A percentile compares a stretch with the other conserved stretches of the same genome.
Evolutionary conservation across 2,888 invertebrate genomes (phyloP).

Genomic region (Lobophora halterata): DNA sequence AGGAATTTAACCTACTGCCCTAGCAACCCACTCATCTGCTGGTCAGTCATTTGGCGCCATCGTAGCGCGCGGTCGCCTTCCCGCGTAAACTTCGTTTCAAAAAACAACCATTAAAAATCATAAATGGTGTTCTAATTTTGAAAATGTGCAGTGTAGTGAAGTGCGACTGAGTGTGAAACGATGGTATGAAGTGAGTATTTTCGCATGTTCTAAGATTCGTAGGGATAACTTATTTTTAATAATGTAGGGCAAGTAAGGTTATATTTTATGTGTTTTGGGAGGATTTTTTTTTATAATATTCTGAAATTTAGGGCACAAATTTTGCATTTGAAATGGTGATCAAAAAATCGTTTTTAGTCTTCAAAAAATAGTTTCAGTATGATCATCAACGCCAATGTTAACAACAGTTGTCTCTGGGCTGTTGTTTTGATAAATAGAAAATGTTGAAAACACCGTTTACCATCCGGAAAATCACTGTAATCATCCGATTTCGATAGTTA

Average conservation of each 20-base stretch:
- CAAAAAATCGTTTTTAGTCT: too few relatives aligned
- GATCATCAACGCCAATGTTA: too few relatives aligned
- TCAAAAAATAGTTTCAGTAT: too few relatives aligned
- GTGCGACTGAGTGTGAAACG: conserved; percentile 39
- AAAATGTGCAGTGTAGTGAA: conserved; percentile 34
- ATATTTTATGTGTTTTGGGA: conserved; percentile 8
- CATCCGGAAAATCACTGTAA: too few relatives aligned
- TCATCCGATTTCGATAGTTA: too few relatives aligned
- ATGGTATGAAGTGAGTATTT: conserved; percentile 24
- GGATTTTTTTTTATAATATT: too few relatives aligned
- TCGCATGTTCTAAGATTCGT: background rate
- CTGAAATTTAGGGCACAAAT: too few relatives aligned
- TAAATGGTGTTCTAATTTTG: conserved; percentile 35
- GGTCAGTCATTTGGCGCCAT: conserved; percentile 68
- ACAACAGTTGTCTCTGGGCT: too few relatives aligned
- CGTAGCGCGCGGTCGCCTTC: conserved; percentile 46
- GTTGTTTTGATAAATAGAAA: too few relatives aligned
- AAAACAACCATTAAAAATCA: conserved; percentile 38
- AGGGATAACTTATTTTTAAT: background rate
- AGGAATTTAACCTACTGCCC: conserved; percentile 33
- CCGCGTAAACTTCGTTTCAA: conserved; percentile 42
- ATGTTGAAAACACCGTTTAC: too few relatives aligned
- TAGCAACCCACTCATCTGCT: conserved; percentile 51
- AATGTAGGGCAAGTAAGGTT: conserved; percentile 12
- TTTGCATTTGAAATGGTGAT: too few relatives aligned